Evolutionary conservation across 2,888 invertebrate genomes (phyloP).

Genomic region (Trileptium ribeirensis): DNA sequence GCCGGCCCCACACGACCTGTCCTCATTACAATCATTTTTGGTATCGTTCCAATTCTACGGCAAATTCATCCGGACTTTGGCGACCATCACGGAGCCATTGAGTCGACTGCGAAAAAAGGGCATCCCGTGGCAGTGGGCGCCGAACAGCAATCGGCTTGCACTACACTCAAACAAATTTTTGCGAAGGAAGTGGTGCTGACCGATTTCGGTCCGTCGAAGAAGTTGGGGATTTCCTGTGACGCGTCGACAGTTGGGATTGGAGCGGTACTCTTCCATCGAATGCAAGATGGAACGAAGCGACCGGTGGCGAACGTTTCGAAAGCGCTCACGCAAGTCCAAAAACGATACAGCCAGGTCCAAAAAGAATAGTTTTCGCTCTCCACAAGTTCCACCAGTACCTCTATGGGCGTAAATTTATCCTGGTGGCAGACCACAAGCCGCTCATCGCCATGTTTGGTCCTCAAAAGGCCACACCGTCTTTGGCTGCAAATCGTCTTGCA

Average conservation of each 20-base stretch:
- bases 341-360: slow-evolving; percentile 37
- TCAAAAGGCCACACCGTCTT: slow-evolving; percentile 11
- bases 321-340: slow-evolving; percentile 33
- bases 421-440: slow-evolving; percentile 36
- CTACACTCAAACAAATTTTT: background rate
- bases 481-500: slow-evolving; percentile 27
- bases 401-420: slow-evolving; percentile 31
- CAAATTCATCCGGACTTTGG: background rate
- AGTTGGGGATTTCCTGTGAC: background rate
- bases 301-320: slow-evolving; percentile 39
- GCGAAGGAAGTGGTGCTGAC: background rate
- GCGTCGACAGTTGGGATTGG: slow-evolving; percentile 19
- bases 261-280: slow-evolving; percentile 28
- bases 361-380: slow-evolving; percentile 39
- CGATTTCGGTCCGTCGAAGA: background rate
- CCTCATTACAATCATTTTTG: background rate
- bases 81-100: background rate
- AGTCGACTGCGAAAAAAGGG: background rate
- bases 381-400: slow-evolving; percentile 39
- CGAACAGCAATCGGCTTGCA: background rate
- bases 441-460: slow-evolving; percentile 31
- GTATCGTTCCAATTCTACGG: background rate
- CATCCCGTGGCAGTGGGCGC: background rate
- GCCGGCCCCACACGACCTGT: background rate
- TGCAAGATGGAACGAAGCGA: slow-evolving; percentile 26